Conservation (phyloP, 2,113 vertebrate species). For the Xyliphius kryptos region DNA sequence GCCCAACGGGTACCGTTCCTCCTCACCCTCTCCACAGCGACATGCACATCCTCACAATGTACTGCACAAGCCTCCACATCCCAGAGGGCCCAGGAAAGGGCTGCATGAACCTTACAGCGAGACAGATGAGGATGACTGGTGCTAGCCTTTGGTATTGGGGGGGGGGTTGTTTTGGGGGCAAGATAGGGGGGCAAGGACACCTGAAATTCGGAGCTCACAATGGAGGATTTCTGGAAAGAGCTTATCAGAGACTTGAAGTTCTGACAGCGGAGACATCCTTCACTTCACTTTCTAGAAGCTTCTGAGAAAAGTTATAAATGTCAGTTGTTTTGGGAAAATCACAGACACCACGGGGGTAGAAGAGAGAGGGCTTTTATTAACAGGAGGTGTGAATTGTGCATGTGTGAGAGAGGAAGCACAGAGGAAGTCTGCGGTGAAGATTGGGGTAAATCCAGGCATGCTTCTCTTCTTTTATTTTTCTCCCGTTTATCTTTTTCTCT, state of each 20-base stretch:
- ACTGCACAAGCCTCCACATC: conserved; percentile 65
- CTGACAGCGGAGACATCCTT: no score
- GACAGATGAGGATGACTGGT: conserved; percentile 86
- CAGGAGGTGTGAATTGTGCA: conserved; percentile 7
- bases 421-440: no score
- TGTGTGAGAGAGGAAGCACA: conserved; percentile 36
- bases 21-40: conserved; percentile 69
- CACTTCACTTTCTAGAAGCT: no score
- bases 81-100: conserved; percentile 70
- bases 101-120: conserved; percentile 83
- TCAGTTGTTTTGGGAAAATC: no score
- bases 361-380: background rate
- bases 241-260: no score
- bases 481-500: conserved; percentile 37
- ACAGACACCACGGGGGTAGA: no score
- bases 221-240: background rate
- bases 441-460: no score
- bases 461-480: conserved; percentile 51
- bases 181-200: background rate
- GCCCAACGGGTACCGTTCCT: conserved; percentile 80
- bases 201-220: no score
- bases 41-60: conserved; percentile 62
- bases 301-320: no score
- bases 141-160: conserved; percentile 72
- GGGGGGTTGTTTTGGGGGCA: conserved; percentile 29